Conservation (phyloP, 2,797 vertebrate species). For the Petrocephalus sullivani region DNA sequence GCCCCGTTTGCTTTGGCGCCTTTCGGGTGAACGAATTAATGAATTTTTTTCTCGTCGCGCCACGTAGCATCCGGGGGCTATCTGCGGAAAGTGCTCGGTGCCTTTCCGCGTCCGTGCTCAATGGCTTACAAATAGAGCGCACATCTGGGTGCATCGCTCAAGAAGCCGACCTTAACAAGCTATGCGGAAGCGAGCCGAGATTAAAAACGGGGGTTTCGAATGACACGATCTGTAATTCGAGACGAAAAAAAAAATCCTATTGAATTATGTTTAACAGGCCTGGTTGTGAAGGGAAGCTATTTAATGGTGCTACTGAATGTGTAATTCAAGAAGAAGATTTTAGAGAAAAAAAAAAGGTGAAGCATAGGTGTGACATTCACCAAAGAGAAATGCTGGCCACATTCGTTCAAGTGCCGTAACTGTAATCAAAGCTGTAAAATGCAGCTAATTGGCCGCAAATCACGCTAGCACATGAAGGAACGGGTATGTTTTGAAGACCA, state of each 20-base stretch:
- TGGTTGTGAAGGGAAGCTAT: neutral
- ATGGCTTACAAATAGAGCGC: neutral
- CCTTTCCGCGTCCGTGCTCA: neutral
- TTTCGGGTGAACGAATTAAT: neutral
- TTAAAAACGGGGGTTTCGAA: neutral
- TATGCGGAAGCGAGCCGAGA: neutral
- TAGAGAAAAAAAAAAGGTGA: neutral
- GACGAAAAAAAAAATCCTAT: neutral
- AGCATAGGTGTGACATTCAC: neutral
- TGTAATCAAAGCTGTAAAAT: neutral
- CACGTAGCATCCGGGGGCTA: neutral
- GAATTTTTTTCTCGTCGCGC: neutral
- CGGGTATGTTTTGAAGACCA: neutral
- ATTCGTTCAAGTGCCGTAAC: neutral
- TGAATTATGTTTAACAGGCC: neutral
- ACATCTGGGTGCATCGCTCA: neutral
- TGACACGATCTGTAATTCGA: neutral
- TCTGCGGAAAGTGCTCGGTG: neutral
- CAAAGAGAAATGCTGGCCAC: neutral
- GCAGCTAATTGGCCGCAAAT: neutral
- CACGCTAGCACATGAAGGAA: neutral
- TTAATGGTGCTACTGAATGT: neutral
- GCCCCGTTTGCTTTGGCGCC: neutral
- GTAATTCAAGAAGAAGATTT: neutral
- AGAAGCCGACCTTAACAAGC: neutral